Conservation (phyloP, 2,888 invertebrate genomes). For the Trilocha varians region DNA sequence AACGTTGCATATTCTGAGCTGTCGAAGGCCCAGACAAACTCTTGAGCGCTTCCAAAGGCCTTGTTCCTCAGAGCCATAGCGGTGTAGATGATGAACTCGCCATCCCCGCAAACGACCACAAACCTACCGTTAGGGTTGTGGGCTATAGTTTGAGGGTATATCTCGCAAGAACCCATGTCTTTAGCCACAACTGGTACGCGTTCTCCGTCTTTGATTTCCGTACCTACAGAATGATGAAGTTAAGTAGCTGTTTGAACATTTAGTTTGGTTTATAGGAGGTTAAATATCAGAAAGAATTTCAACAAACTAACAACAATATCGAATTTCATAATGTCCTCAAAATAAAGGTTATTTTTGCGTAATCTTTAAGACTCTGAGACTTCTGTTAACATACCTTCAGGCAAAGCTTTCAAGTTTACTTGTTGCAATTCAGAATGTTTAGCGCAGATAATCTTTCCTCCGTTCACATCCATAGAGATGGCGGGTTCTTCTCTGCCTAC, state of each 20-base stretch:
- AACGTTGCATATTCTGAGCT: conserved; percentile 93
- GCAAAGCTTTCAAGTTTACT: conserved; percentile 89
- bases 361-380: too few relatives aligned
- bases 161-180: conserved; percentile 99
- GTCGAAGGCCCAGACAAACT: conserved; percentile 99
- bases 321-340: too few relatives aligned
- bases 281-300: too few relatives aligned
- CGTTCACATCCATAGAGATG: conserved; percentile 98
- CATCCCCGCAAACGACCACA: conserved; percentile 97
- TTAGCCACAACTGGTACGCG: conserved; percentile 94
- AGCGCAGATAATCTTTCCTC: conserved; percentile 99
- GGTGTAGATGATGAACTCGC: conserved; percentile 99
- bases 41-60: conserved; percentile 97
- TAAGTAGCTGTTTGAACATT: not conserved
- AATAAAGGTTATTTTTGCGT: too few relatives aligned
- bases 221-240: conserved; percentile 38
- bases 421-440: conserved; percentile 99
- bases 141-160: conserved; percentile 98
- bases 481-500: conserved; percentile 99
- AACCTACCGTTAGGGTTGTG: conserved; percentile 98
- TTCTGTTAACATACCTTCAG: conserved; percentile 74
- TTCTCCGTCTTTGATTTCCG: conserved; percentile 91
- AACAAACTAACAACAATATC: too few relatives aligned
- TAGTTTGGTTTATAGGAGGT: too few relatives aligned
- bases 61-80: conserved; percentile 99